Evolutionary conservation across 2,888 invertebrate species (phyloP).

Genomic region (Drosophila stalkeri): DNA sequence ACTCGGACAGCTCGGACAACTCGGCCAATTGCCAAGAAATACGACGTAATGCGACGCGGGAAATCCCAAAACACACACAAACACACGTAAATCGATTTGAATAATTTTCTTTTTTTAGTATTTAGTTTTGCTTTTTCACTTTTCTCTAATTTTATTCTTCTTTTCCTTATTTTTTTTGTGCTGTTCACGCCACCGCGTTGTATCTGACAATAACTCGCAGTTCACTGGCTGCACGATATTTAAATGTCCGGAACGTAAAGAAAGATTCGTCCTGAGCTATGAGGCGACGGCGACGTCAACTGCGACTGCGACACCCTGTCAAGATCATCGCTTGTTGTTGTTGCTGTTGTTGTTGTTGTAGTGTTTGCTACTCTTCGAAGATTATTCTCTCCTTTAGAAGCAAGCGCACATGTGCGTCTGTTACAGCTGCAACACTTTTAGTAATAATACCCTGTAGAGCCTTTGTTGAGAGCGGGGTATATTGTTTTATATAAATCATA

Average conservation of each 20-base stretch:
- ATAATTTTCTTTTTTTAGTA: constrained; percentile 8
- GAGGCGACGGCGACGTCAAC: constrained; percentile 27
- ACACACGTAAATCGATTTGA: constrained; percentile 29
- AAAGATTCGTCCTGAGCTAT: constrained; percentile 52
- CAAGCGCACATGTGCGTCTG: constrained; percentile 68
- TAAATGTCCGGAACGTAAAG: constrained; percentile 79
- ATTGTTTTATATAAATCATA: rapidly evolving
- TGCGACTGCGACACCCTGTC: constrained; percentile 59
- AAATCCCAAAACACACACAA: constrained; percentile 80
- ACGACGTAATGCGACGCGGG: constrained; percentile 68
- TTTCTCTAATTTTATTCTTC: background rate
- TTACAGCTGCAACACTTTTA: constrained; percentile 24
- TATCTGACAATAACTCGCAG: constrained; percentile 82
- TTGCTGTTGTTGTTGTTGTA: background rate
- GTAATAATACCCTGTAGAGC: constrained; percentile 8
- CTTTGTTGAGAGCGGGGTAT: background rate
- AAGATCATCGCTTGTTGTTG: constrained; percentile 57
- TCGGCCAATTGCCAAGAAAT: constrained; percentile 75
- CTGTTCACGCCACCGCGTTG: constrained; percentile 83
- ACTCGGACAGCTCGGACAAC: constrained; percentile 1
- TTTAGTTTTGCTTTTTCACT: background rate
- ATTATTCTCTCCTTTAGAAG: constrained; percentile 47
- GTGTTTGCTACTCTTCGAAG: constrained; percentile 23
- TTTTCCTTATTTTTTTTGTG: constrained; percentile 41
- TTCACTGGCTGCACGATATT: constrained; percentile 82